Conservation (phyloP, 2,113 vertebrate genomes). For the Ginglymostoma cirratum region DNA sequence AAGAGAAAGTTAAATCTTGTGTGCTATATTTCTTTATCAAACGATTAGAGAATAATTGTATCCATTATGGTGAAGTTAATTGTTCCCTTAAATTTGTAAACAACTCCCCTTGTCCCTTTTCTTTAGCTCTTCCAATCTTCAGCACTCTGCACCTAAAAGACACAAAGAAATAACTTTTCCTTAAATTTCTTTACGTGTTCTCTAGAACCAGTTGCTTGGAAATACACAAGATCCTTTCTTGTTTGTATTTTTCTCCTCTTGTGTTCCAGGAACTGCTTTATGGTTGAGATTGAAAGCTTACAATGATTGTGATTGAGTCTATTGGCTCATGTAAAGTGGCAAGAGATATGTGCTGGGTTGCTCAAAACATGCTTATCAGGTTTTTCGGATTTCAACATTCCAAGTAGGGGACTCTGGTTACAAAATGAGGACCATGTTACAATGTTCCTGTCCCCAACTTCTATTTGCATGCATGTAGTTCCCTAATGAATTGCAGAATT, state of each 20-base stretch:
- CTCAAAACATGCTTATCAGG: neutral
- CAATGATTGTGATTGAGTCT: neutral
- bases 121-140: neutral
- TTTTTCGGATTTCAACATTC: neutral
- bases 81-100: neutral
- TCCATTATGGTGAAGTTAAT: conserved; percentile 6
- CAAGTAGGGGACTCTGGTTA: neutral
- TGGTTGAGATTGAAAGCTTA: neutral
- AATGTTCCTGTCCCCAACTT: neutral
- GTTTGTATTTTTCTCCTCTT: neutral
- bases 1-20: neutral
- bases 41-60: neutral
- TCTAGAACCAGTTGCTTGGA: neutral
- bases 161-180: too few species aligned
- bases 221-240: neutral
- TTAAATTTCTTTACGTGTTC: neutral
- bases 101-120: neutral
- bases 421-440: neutral
- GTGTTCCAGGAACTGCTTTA: neutral
- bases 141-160: neutral
- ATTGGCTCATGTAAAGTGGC: neutral
- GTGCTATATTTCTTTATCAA: neutral
- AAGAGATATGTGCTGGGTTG: neutral
- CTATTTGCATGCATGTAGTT: neutral
- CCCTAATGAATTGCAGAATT: neutral